Evolutionary conservation across 2,797 vertebrate species (phyloP).

Genomic region (Tinamus major): DNA sequence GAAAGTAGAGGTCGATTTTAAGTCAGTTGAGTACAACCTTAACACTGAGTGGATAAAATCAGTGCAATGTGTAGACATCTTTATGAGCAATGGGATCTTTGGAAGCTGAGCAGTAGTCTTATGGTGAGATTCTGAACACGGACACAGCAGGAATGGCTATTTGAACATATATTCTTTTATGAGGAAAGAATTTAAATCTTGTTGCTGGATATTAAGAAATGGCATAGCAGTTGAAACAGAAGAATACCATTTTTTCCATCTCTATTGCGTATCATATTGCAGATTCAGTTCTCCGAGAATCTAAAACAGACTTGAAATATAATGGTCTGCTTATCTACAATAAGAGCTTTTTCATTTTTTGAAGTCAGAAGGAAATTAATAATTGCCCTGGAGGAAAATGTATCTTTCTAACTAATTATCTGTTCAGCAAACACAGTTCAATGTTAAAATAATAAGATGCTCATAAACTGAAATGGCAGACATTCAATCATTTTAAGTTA

Average conservation of each 20-base stretch:
- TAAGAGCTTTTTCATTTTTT: conserved; percentile 72
- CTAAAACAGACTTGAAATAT: conserved; percentile 56
- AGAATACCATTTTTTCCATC: not conserved
- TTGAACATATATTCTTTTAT: not conserved
- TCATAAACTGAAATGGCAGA: conserved; percentile 67
- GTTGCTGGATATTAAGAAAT: not conserved
- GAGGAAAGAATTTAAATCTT: not conserved
- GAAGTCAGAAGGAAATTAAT: conserved; percentile 75
- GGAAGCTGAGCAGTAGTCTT: not conserved
- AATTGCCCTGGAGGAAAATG: conserved; percentile 70
- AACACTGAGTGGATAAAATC: not conserved
- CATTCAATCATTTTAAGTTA: conserved; percentile 68
- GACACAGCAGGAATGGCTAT: not conserved
- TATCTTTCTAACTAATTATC: conserved; percentile 74
- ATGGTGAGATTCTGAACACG: not conserved
- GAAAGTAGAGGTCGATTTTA: not conserved
- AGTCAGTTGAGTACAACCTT: not conserved
- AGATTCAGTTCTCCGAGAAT: conserved; percentile 36
- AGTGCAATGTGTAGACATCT: not conserved
- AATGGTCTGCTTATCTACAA: conserved; percentile 65
- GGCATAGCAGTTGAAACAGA: not conserved
- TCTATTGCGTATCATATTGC: not conserved
- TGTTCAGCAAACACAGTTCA: conserved; percentile 63
- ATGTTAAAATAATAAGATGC: conserved; percentile 70
- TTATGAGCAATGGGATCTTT: not conserved